Conservation (phyloP, 2,888 invertebrate species). For the Rutpela maculata region DNA sequence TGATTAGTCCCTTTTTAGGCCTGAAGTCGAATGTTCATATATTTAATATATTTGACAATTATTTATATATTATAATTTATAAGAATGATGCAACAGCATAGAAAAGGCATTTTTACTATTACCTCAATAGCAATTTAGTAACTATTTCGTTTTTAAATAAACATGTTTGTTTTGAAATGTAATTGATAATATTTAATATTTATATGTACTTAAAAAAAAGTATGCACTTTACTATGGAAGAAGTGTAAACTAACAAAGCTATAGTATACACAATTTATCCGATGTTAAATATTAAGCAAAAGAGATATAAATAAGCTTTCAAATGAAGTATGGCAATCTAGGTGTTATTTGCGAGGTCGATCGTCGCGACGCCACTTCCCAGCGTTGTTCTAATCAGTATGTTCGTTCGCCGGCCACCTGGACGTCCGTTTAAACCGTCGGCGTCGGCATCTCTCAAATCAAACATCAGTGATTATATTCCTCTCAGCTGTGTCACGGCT, state of each 20-base stretch:
- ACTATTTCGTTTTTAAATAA: too few species aligned
- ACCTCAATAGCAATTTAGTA: too few species aligned
- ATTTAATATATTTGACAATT: too few species aligned
- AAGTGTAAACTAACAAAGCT: conserved; percentile 26
- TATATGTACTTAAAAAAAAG: neutral
- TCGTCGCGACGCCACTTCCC: conserved; percentile 64
- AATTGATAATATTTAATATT: neutral
- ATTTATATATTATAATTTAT: too few species aligned
- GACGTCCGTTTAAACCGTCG: conserved; percentile 56
- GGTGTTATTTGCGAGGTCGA: conserved; percentile 62
- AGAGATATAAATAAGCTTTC: conserved; percentile 54
- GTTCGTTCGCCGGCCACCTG: conserved; percentile 63
- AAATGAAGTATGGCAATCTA: conserved; percentile 49
- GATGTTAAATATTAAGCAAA: conserved; percentile 22
- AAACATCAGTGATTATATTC: conserved; percentile 3
- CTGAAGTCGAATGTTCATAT: too few species aligned
- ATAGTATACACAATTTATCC: conserved; percentile 19
- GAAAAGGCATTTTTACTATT: too few species aligned
- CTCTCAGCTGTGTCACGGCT: neutral
- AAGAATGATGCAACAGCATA: too few species aligned
- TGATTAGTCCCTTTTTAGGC: too few species aligned
- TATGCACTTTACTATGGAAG: neutral
- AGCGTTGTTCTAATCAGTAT: conserved; percentile 65
- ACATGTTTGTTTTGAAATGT: neutral
- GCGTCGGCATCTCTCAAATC: conserved; percentile 25